phyloP scores from a whole-genome alignment of 2,888 invertebrate genomes.

The Eretmocerus hayati region DNA sequence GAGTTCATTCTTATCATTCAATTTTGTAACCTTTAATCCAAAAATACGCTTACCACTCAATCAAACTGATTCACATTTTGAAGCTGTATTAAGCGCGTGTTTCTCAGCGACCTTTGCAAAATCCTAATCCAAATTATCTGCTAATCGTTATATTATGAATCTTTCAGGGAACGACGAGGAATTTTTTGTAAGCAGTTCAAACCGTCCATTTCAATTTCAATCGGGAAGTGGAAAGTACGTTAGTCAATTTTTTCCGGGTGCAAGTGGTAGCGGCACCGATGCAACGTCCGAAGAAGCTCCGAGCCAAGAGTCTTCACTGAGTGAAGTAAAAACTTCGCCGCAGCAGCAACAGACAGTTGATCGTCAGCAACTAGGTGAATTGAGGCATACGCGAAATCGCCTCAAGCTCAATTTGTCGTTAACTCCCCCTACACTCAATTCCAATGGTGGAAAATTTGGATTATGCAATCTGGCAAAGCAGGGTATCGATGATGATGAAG shows the following conservation, averaged over 20 bases:
- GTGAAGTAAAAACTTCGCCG: conserved; percentile 14
- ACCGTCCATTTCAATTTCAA: conserved; percentile 61
- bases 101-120: no score
- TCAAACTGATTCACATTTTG: no score
- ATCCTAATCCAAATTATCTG: no score
- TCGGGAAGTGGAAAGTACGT: conserved; percentile 49
- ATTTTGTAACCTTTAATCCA: no score
- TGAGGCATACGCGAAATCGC: conserved; percentile 65
- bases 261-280: conserved; percentile 26
- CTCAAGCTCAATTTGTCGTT: conserved; percentile 62
- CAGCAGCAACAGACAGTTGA: conserved; percentile 28
- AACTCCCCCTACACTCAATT: conserved; percentile 12
- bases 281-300: conserved; percentile 10
- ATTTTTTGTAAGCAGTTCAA: conserved; percentile 67
- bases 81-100: no score
- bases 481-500: conserved; percentile 21
- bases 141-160: no score
- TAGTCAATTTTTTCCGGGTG: conserved; percentile 70
- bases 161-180: conserved; percentile 55
- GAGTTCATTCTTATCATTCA: no score
- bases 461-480: conserved; percentile 21
- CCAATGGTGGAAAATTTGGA: conserved; percentile 17
- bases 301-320: conserved; percentile 20
- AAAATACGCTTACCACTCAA: no score
- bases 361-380: conserved; percentile 54